phyloP scores from a whole-genome alignment of 2,113 vertebrate species.

The Emberiza fucata region DNA sequence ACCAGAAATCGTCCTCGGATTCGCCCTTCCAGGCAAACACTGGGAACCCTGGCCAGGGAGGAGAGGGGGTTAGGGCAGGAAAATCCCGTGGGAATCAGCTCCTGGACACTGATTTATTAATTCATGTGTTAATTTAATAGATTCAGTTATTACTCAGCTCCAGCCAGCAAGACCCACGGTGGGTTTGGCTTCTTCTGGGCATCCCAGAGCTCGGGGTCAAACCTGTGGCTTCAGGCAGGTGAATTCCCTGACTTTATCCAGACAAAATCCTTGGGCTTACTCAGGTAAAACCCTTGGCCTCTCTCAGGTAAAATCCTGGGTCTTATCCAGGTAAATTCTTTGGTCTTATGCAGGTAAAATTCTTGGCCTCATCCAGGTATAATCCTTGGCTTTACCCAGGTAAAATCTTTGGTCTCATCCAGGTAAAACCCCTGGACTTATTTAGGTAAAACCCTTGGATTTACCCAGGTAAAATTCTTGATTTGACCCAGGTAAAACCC shows the following conservation, averaged over 20 bases:
- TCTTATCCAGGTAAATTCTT: rapidly evolving
- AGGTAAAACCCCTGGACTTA: rapidly evolving
- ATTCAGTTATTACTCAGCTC: rapidly evolving
- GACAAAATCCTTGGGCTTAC: rapidly evolving
- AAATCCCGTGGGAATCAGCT: rapidly evolving
- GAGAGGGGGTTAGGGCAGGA: not conserved
- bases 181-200: not conserved
- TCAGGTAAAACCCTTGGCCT: not conserved
- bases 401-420: rapidly evolving
- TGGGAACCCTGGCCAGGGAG: conserved; percentile 81
- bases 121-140: rapidly evolving
- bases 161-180: rapidly evolving
- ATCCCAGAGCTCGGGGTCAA: not conserved
- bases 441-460: rapidly evolving
- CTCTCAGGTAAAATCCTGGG: not conserved
- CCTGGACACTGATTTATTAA: rapidly evolving
- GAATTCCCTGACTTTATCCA: not conserved
- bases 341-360: rapidly evolving
- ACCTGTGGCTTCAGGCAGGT: not conserved
- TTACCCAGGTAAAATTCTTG: rapidly evolving
- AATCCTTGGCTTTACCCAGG: rapidly evolving
- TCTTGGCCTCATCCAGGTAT: rapidly evolving
- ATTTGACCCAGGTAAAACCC: rapidly evolving
- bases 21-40: conserved; percentile 99
- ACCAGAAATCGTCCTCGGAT: conserved; percentile 99